These are phyloP conservation scores for Anguilla anguilla DNA, from an alignment of 2,797 vertebrate genomes.

Conservation along the genomic window DNA sequence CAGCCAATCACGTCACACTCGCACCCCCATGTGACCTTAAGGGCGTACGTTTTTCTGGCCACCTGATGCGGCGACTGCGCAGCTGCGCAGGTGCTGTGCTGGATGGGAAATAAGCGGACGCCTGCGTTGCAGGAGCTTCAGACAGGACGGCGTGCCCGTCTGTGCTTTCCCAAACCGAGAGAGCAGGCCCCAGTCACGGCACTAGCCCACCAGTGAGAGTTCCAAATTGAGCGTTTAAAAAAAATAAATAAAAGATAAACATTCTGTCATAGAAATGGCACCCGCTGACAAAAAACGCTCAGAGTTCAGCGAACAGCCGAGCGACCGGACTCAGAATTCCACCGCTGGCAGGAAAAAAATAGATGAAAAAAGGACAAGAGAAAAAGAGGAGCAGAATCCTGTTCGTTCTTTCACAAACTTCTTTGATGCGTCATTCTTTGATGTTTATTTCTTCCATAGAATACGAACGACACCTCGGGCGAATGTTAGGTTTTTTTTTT, in stretches of 20 bases:
- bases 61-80: no score
- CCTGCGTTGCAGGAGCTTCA: no score
- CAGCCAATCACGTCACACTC: no score
- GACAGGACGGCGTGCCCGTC: no score
- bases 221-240: background rate
- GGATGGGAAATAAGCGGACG: no score
- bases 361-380: background rate
- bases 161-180: background rate
- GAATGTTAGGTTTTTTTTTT: background rate
- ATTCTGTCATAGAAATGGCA: background rate
- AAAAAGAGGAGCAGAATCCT: background rate
- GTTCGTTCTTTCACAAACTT: background rate
- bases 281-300: background rate
- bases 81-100: no score
- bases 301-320: no score
- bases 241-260: background rate
- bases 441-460: background rate
- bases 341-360: background rate
- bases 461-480: background rate
- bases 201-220: background rate
- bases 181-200: background rate
- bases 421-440: background rate
- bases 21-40: no score
- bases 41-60: no score
- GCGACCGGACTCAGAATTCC: no score